Base-by-base conservation (phyloP, 2,113 vertebrate genomes). In the Hepsetus odoe region DNA sequence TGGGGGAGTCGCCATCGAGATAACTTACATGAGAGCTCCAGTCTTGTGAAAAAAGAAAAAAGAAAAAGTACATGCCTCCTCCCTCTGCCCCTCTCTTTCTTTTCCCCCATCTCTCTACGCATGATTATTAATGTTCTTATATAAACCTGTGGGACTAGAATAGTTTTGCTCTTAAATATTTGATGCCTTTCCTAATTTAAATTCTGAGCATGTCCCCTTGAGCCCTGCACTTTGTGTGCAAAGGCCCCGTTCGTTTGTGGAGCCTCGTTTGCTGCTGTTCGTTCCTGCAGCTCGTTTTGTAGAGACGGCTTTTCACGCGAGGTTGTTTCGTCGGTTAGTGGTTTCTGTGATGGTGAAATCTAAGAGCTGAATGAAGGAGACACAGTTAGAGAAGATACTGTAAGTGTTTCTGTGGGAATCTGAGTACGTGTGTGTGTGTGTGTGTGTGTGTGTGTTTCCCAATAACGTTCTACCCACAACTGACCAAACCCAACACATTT, bases 141-240 rank as follows among this genome's bases (percentile, higher is more conserved):
- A 66, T 69, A 68, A 77, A 53, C 33, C 83, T 84, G 73, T 83
- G 76, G 46, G 79, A 81, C 78, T 80, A 85, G 87, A 90, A 89
- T 90, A 84, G 87, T 87, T 90, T 86, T 82, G 20, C 80, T 82
- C 30, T 84, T 92, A 85, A 92, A 91, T 92, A 88, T 92, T 92
- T 92, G 83, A 92, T 91, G 87, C 83, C 58, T 83, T 71, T 53
- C 81, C 84, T 67, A 81, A 88, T 90, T 90, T 83, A 90, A 88
- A 90, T 90, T 89, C 87, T 69, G 83, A 76, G 83, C 86, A 82
- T 67, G 76, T 80, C 82, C 78, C 35, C 70, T 71, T n/a, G 76
- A 69, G 49, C 53, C 12, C 26, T 35, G 61, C 32, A 10, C 61
- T 38, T 26, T 65, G 61, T 35, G 61, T 8, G 0, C 40, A 80